Conservation (phyloP, 2,113 vertebrate species). For the Muscicapa adusta region DNA sequence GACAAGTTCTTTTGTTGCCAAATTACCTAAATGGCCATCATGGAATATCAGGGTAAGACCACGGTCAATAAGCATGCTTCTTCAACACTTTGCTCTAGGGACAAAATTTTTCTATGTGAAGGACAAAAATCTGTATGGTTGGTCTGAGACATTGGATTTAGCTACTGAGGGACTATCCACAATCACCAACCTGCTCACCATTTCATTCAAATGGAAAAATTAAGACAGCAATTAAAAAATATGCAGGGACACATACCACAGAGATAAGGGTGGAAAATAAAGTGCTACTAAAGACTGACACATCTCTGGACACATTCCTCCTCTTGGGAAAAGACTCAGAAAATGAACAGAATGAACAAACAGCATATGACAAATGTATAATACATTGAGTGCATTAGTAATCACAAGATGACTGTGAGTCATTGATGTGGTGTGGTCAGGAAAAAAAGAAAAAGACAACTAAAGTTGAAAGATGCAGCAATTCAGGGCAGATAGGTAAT, state of each 20-base stretch:
- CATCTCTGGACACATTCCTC: neutral
- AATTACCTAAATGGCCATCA: neutral
- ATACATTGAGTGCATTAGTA: neutral
- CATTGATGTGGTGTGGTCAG: neutral
- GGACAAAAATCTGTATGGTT: neutral
- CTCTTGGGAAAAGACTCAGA: neutral
- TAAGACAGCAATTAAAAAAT: neutral
- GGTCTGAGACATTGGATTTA: neutral
- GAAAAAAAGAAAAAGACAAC: neutral
- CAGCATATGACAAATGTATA: neutral
- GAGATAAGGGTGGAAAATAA: neutral
- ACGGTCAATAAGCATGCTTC: neutral
- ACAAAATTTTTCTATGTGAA: neutral
- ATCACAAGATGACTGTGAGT: conserved; percentile 23
- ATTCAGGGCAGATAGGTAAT: neutral
- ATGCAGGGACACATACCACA: fast-evolving
- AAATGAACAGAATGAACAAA: neutral
- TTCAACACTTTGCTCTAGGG: neutral
- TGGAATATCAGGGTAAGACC: neutral
- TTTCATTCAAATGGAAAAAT: neutral
- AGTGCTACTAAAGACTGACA: neutral
- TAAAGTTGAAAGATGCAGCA: neutral
- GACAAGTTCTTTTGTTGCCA: neutral
- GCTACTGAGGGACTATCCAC: neutral
- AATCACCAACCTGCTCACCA: fast-evolving